Evolutionary conservation across 2,113 vertebrate species (phyloP).

Genomic region (Spizaetus ornatus): DNA sequence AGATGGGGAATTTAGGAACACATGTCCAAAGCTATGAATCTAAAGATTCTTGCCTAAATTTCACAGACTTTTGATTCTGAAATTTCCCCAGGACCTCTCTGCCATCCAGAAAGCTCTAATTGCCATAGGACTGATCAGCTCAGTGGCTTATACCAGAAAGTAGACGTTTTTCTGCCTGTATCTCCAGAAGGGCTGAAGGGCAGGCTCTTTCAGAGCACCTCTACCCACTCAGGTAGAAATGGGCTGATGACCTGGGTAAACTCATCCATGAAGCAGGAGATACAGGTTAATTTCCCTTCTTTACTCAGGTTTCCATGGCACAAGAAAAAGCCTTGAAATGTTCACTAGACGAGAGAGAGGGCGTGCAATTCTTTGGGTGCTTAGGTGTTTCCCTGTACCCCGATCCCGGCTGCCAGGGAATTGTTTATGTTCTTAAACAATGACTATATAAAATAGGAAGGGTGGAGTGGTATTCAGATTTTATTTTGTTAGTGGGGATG

Average conservation of each 20-base stretch:
- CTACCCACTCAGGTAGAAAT: background rate
- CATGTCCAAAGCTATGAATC: background rate
- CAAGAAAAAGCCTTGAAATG: background rate
- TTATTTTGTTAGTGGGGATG: background rate
- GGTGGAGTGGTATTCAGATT: conserved; percentile 18
- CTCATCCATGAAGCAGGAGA: background rate
- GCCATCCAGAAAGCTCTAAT: background rate
- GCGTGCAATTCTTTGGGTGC: background rate
- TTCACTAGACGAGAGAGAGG: background rate
- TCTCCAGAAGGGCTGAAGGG: background rate
- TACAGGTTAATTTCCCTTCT: background rate
- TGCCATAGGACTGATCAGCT: background rate
- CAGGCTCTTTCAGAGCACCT: background rate
- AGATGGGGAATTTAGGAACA: background rate
- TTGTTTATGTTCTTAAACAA: background rate
- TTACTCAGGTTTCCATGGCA: background rate
- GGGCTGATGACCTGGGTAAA: background rate
- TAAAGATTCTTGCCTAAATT: background rate
- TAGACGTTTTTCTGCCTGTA: background rate
- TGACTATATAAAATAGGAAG: background rate
- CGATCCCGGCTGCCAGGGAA: background rate
- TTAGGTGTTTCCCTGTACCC: background rate
- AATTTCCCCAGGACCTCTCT: background rate
- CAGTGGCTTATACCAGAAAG: background rate
- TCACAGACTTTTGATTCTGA: background rate